These are phyloP conservation scores for Pangasius sanitwongsei DNA, from an alignment of 2,797 vertebrate species.

Conservation along the genomic window DNA sequence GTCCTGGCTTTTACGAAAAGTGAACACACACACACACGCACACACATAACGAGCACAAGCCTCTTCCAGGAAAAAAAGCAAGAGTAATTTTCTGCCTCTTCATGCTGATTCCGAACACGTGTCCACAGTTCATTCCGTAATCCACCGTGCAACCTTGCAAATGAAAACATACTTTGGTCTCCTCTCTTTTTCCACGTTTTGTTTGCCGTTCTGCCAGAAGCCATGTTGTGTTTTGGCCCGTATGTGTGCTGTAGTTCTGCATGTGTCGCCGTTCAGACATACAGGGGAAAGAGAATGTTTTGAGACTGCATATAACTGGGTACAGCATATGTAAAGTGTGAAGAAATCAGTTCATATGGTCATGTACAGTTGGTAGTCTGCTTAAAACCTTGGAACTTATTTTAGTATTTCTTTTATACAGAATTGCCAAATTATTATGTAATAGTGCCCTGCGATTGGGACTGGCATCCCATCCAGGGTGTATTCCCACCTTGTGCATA, in stretches of 20 bases:
- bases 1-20: constrained; percentile 17
- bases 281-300: neutral
- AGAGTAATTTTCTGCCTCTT: constrained; percentile 71
- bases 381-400: neutral
- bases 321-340: neutral
- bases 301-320: constrained; percentile 2
- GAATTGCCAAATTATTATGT: neutral
- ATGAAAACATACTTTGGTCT: constrained; percentile 66
- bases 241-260: constrained; percentile 18
- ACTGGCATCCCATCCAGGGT: constrained; percentile 5
- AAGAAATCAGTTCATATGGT: neutral
- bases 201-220: constrained; percentile 63
- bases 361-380: neutral
- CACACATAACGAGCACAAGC: constrained; percentile 14
- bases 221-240: constrained; percentile 53
- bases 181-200: constrained; percentile 63
- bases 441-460: neutral
- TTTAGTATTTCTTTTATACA: neutral
- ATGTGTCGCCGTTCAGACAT: constrained; percentile 13
- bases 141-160: constrained; percentile 68
- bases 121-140: constrained; percentile 71
- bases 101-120: constrained; percentile 76
- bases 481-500: neutral
- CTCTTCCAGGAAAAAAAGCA: constrained; percentile 59
- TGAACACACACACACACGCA: constrained; percentile 33